A percentile compares a stretch with the other conserved stretches of the same genome.
Conservation (phyloP, 1,140 invertebrate genomes). For the Medauroidea extradentata region DNA sequence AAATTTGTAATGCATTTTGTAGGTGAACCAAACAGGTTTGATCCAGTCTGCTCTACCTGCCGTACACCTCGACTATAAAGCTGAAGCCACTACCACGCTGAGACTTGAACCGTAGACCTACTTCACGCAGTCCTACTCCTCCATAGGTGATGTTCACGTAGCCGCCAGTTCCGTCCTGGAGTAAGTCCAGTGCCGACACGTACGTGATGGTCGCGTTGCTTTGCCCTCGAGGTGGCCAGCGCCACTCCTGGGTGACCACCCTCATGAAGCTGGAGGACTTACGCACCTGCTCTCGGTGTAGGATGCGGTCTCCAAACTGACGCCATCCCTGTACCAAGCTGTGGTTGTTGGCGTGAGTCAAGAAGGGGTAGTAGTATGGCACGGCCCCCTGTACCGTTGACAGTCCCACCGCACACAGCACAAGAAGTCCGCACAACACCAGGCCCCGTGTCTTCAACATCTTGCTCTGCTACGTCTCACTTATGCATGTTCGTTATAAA, state of each 20-base stretch:
- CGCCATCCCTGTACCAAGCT: neutral
- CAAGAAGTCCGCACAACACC: too few relatives aligned
- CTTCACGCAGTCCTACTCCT: conserved; percentile 41
- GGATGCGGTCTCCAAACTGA: conserved; percentile 1
- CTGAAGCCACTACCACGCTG: conserved; percentile 40
- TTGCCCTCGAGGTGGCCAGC: conserved; percentile 15
- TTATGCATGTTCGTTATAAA: too few relatives aligned
- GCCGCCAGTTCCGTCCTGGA: conserved; percentile 43
- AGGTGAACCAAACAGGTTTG: neutral
- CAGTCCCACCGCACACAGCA: too few relatives aligned
- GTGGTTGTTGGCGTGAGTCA: neutral
- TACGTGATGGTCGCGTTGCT: conserved; percentile 36
- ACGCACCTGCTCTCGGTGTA: neutral
- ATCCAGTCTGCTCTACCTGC: conserved; percentile 24
- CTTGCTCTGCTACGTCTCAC: too few relatives aligned
- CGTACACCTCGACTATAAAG: conserved; percentile 44
- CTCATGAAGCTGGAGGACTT: neutral
- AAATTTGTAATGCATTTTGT: too few relatives aligned
- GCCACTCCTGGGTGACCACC: neutral
- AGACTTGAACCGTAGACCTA: conserved; percentile 40
- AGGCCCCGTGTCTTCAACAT: too few relatives aligned
- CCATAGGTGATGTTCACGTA: conserved; percentile 39
- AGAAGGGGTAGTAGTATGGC: too few relatives aligned
- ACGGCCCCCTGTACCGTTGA: too few relatives aligned
- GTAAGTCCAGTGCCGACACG: conserved; percentile 39